Conservation (phyloP, 2,113 vertebrate genomes). For the Jaculus jaculus region DNA sequence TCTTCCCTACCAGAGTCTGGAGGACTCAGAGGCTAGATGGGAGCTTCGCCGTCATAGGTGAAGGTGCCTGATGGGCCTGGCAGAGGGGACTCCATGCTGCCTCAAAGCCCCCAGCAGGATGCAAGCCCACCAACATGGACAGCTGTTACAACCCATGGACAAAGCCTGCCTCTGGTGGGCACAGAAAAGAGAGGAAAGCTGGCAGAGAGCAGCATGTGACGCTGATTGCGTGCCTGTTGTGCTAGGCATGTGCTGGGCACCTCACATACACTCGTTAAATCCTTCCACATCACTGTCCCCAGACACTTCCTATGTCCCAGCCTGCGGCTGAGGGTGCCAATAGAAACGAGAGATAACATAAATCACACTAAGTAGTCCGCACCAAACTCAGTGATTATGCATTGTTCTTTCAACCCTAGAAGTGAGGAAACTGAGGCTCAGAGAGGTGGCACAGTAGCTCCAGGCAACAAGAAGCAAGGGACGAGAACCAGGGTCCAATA, state of each 20-base stretch:
- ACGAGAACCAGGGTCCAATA: neutral
- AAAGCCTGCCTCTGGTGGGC: neutral
- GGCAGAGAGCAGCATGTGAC: neutral
- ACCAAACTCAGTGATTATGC: neutral
- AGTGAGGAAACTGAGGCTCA: neutral
- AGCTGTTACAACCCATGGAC: neutral
- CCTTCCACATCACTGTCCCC: neutral
- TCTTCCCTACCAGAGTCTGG: fast-evolving
- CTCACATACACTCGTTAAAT: neutral
- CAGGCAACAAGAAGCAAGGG: neutral
- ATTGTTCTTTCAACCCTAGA: neutral
- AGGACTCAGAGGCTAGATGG: neutral
- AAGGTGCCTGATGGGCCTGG: neutral
- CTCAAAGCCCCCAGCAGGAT: neutral
- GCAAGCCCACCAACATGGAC: neutral
- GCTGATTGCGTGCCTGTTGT: neutral
- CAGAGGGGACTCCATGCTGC: fast-evolving
- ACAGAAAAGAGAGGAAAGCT: neutral
- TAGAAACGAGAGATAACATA: neutral
- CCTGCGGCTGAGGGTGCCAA: neutral
- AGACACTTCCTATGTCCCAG: neutral
- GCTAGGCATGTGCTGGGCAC: neutral
- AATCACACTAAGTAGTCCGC: neutral
- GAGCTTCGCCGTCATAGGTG: neutral
- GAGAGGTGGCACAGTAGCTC: neutral